Evolutionary conservation across 2,888 invertebrate species (phyloP).

Genomic region (Dicyrtoma fusca): DNA sequence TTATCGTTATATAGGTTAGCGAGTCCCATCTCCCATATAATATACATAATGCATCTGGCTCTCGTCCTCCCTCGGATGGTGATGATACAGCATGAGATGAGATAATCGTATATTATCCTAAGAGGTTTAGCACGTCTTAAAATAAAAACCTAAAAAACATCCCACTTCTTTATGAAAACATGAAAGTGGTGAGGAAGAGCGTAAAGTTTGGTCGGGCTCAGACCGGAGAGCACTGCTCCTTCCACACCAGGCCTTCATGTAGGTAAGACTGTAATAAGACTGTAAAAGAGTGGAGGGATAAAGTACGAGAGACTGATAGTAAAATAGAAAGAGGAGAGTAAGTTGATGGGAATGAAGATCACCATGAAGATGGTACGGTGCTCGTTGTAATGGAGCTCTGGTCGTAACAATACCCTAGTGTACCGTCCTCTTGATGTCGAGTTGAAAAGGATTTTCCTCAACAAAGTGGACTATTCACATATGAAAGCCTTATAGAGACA

Average conservation of each 20-base stretch:
- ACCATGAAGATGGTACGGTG: neutral
- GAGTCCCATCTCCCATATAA: no score
- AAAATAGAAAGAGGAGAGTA: conserved; percentile 10
- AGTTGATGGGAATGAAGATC: conserved; percentile 29
- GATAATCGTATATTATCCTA: no score
- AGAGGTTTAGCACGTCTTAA: no score
- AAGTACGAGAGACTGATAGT: conserved; percentile 12
- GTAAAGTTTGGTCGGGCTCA: conserved; percentile 19
- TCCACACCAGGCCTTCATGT: no score
- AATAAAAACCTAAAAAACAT: no score
- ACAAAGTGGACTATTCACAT: conserved; percentile 6
- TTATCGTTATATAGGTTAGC: no score
- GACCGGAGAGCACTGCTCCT: no score
- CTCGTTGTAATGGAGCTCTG: conserved; percentile 36
- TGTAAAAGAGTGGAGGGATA: neutral
- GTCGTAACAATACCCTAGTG: conserved; percentile 45
- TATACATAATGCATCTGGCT: no score
- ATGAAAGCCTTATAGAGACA: neutral
- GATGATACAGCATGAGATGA: no score
- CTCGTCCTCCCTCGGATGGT: no score
- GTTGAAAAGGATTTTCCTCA: conserved; percentile 32
- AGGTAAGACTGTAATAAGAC: neutral
- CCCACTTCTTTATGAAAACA: no score
- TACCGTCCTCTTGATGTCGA: conserved; percentile 39
- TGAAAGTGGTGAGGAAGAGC: neutral